These are phyloP conservation scores for Cheirogaleus major DNA, from an alignment of 2,797 vertebrate species.

Conservation along the genomic window DNA sequence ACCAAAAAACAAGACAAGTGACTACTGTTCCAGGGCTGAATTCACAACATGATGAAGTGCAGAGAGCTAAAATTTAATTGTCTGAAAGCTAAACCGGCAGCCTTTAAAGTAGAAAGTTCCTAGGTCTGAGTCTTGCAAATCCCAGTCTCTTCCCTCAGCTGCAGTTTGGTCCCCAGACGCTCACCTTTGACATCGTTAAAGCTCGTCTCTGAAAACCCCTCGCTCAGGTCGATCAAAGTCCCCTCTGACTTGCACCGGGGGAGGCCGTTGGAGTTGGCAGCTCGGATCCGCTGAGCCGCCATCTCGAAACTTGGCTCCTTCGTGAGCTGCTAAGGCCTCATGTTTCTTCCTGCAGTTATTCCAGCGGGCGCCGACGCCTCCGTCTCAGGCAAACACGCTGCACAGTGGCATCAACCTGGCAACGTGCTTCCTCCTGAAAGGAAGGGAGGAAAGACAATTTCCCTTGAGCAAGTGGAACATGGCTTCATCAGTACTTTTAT, in stretches of 20 bases:
- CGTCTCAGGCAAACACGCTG: accelerated
- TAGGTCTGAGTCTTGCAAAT: accelerated
- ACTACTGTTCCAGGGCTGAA: background rate
- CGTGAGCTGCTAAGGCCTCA: conserved; percentile 67
- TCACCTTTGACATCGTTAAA: conserved; percentile 96
- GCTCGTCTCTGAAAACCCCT: conserved; percentile 88
- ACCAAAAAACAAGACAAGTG: background rate
- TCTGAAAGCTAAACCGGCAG: accelerated
- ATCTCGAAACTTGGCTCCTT: conserved; percentile 78
- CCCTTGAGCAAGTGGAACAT: background rate
- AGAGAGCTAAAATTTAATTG: accelerated
- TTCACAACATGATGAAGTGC: accelerated
- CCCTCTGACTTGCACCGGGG: conserved; percentile 97
- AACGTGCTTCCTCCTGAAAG: conserved; percentile 38
- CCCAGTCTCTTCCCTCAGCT: accelerated
- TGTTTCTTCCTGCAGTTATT: background rate
- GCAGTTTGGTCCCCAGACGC: background rate
- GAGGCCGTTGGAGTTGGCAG: conserved; percentile 90
- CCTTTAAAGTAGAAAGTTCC: accelerated
- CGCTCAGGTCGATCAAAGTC: conserved; percentile 93
- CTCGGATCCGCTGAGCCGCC: conserved; percentile 97
- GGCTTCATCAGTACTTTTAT: accelerated
- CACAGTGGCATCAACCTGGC: accelerated
- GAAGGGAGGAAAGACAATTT: background rate
- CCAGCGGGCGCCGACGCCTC: background rate